Base-by-base conservation (phyloP, 2,888 invertebrate genomes). In the Ditylenchus weischeri region DNA sequence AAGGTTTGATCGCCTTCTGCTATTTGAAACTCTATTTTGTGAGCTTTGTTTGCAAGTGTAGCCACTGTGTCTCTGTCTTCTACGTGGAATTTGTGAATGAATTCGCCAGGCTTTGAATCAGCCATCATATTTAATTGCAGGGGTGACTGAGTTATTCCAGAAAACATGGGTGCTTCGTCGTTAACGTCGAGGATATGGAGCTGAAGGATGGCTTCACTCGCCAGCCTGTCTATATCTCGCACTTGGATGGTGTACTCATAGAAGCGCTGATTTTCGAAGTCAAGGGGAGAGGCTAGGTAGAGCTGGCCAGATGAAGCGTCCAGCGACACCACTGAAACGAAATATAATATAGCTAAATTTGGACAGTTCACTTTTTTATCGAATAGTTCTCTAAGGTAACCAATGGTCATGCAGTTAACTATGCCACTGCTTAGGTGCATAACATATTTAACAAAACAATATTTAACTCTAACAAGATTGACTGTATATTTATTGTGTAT, bases 281-380 rank as follows among this genome's bases (percentile, higher is more conserved):
- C 72, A 15, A 75, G 43, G 4, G 18, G 50, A n/a, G 89, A 88
- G 0, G 91, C 91, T 67, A 94, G 86, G 66, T 92, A 86, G 62
- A 95, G 87, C 84, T 90, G 91, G 38, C 94, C 93, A 80, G 90
- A 90, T 83, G 91, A 90, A 68, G 82, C 76, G 65, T 93, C 92
- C 18, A 72, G 65, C 8, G 62, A 59, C 0, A 70, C 47, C 0
- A 74, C 70, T 58, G 50, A 51, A 62, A 36, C 29, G 3, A 29
- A 29, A 29, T 29, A 29, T 29, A 29, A 29, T 29, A 29, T 29
- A 29, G 29, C 29, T 29, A 29, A 29, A 29, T 29, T 29, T 29
- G 29, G 29, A 29, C 29, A 29, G 29, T 29, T 29, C 29, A 29
- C 29, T 29, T 29, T 29, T n/a, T 29, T 29, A 5, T 29, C 29